Evolutionary conservation across 2,113 vertebrate species (phyloP), one percentile per base, ranked within the genome.

Genomic region (Lepus europaeus): DNA sequence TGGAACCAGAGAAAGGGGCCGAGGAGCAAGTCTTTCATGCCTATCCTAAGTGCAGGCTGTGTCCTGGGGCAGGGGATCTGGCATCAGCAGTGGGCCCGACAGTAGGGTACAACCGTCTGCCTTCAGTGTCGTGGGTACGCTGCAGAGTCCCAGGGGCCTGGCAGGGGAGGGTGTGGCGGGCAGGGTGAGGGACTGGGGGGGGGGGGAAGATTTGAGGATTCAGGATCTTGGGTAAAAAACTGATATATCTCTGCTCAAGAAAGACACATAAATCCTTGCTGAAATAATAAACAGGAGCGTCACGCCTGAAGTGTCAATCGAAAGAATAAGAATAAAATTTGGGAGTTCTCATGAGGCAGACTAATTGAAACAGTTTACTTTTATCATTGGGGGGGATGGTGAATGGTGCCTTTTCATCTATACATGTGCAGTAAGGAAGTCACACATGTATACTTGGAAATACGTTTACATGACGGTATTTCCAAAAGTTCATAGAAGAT

Each of bases 321-420:
- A 92, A 93, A 12, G 36, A 89, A 61, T 53, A 45, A 80, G n/a
- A 89, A 82, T 49, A 79, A 93, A 83, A 87, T 87, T 84, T 86
- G 51, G 68, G 45, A 79, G 61, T 85, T 90, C 16, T 74, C 33
- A 45, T 19, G 86, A 85, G 92, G 87, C 17, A 61, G 20, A 88
- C 27, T 51, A 80, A 93, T 89, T 85, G 9, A 97, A 92, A 91
- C 31, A 72, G n/a, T 31, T 92, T 94, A 88, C 36, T 82, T 88
- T 88, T 88, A 74, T 25, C 73, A 91, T 70, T 73, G 90, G 45
- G 45, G n/a, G 64, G 23, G 86, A 53, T 76, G 25, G 56, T 91
- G 59, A 76, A 56, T 51, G 27, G 45, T 87, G 22, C 5, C 45
- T 68, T 76, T 39, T 59, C 2, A 56, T 56, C 59, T 72, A 13